phyloP scores from a whole-genome alignment of 2,797 vertebrate genomes.

The Poecilia wingei region DNA sequence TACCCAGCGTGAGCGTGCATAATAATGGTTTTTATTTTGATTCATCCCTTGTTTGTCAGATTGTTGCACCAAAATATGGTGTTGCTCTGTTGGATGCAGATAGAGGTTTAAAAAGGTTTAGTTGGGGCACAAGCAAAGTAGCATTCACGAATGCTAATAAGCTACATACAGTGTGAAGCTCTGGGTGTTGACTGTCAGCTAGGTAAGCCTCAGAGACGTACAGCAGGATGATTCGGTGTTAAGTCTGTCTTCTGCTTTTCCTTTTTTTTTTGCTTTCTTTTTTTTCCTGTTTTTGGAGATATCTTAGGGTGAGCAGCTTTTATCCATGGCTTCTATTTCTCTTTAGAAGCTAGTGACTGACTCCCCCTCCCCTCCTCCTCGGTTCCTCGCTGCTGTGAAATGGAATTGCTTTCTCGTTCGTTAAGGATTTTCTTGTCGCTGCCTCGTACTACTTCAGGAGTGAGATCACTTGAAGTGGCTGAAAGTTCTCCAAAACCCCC shows the following conservation, averaged over 20 bases:
- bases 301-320: slow-evolving; percentile 74
- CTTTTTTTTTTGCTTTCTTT: slow-evolving; percentile 20
- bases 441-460: slow-evolving; percentile 61
- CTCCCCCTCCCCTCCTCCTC: slow-evolving; percentile 59
- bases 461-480: slow-evolving; percentile 70
- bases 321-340: slow-evolving; percentile 76
- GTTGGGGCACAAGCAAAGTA: slow-evolving; percentile 42
- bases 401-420: slow-evolving; percentile 81
- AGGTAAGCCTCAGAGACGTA: slow-evolving; percentile 67
- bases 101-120: slow-evolving; percentile 45
- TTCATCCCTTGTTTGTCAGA: slow-evolving; percentile 16
- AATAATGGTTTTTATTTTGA: slow-evolving; percentile 19
- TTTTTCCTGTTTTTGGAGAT: slow-evolving; percentile 37
- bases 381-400: slow-evolving; percentile 72
- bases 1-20: not conserved
- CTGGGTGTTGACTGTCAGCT: slow-evolving; percentile 66
- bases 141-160: slow-evolving; percentile 68
- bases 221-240: slow-evolving; percentile 73
- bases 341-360: slow-evolving; percentile 71
- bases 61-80: slow-evolving; percentile 24
- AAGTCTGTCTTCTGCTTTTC: slow-evolving; percentile 67
- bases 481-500: slow-evolving; percentile 67
- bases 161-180: slow-evolving; percentile 28
- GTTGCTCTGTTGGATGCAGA: slow-evolving; percentile 47
- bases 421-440: slow-evolving; percentile 76